Percentiles rank a stretch among this genome's conserved stretches.
Conservation (phyloP, 1,140 invertebrate genomes). For the Pseudomyrmex dendroicus region DNA sequence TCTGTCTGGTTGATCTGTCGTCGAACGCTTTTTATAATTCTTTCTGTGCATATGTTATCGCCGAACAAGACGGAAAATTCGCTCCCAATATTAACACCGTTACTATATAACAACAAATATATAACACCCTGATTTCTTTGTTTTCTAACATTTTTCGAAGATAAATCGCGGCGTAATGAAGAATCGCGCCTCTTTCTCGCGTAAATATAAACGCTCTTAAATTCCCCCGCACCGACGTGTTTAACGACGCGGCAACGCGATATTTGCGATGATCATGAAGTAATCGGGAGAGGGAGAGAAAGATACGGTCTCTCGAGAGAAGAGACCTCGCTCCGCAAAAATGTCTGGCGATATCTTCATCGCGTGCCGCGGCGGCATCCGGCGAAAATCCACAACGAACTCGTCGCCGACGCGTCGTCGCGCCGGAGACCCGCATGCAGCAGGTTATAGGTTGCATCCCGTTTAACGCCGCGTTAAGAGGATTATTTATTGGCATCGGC, state of each 20-base stretch:
- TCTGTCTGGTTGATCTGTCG: slow-evolving; percentile 12
- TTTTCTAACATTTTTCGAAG: not conserved
- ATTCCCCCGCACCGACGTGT: not conserved
- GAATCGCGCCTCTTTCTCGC: not conserved
- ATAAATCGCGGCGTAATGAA: not conserved
- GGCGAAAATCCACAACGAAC: slow-evolving; percentile 14
- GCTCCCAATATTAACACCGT: not conserved
- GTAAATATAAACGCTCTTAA: slow-evolving; percentile 11
- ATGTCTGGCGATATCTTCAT: slow-evolving; percentile 39
- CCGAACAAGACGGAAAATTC: slow-evolving; percentile 25
- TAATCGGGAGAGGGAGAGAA: not conserved
- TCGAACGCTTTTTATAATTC: slow-evolving; percentile 26
- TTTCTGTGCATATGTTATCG: slow-evolving; percentile 6
- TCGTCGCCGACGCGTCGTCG: slow-evolving; percentile 19
- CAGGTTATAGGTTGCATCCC: slow-evolving; percentile 17
- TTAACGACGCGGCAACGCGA: not conserved
- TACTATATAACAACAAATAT: not conserved
- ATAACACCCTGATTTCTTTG: not conserved
- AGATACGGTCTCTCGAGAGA: not conserved
- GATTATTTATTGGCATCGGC: slow-evolving; percentile 75
- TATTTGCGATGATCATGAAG: slow-evolving; percentile 33
- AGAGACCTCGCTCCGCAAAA: slow-evolving; percentile 18
- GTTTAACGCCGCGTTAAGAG: slow-evolving; percentile 68
- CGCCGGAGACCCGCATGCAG: not conserved
- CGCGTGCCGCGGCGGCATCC: slow-evolving; percentile 19